Percentiles rank a stretch among this genome's conserved stretches.
Evolutionary conservation across 2,113 vertebrate genomes (phyloP).

Genomic region (Hippocampus guttulatus): DNA sequence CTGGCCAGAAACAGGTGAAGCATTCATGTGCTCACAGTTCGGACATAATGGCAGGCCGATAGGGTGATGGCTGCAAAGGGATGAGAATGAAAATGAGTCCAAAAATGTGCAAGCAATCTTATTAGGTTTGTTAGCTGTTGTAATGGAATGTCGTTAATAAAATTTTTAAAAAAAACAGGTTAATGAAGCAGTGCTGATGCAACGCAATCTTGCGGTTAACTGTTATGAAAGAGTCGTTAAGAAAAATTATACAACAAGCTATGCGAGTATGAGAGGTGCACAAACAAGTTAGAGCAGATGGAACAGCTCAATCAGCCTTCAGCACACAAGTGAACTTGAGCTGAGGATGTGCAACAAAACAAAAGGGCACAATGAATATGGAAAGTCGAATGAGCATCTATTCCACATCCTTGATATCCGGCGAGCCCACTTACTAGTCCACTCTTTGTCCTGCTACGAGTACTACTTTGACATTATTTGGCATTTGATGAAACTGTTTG

Average conservation of each 20-base stretch:
- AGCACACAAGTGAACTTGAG: conserved; percentile 11
- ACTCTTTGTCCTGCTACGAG: neutral
- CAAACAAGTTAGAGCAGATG: conserved; percentile 4
- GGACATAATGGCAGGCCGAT: conserved; percentile 76
- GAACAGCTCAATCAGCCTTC: neutral
- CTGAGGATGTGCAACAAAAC: neutral
- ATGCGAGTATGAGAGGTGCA: neutral
- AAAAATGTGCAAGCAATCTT: neutral
- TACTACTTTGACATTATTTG: neutral
- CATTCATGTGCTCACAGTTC: conserved; percentile 71
- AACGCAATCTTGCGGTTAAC: conserved; percentile 15
- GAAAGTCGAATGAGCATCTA: neutral
- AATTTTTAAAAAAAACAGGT: conserved; percentile 9
- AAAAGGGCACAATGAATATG: neutral
- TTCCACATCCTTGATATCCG: neutral
- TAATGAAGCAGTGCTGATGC: conserved; percentile 1
- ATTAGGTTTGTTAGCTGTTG: conserved; percentile 10
- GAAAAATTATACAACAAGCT: neutral
- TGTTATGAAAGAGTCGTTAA: neutral
- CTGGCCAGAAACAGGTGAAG: conserved; percentile 24
- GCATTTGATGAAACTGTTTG: no score
- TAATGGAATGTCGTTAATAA: neutral
- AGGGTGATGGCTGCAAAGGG: conserved; percentile 70
- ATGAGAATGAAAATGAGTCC: neutral
- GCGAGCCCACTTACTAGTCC: neutral